Evolutionary conservation across 2,888 invertebrate genomes (phyloP), one percentile per base, ranked within the genome.

Genomic region (Lacanobia wlatinum): DNA sequence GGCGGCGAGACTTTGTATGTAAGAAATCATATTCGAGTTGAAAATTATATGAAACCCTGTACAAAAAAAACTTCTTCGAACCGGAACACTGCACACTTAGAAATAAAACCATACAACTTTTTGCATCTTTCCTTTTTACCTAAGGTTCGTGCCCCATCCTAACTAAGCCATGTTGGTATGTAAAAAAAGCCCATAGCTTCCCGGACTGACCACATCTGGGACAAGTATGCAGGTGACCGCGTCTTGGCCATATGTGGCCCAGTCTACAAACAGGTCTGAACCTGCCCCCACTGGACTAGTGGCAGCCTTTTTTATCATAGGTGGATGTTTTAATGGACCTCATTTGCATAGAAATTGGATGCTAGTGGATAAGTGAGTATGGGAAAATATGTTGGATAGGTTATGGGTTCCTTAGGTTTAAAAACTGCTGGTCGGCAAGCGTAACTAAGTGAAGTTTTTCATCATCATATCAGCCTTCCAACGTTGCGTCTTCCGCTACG

Each of bases 141-240:
- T 18, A 48, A 18, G 18, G 28, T n/a, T 58, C 34, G 48, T 50
- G 21, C 12, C 5, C 7, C 23, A 18, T 52, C 12, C 21, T 28
- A 21, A 18, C 21, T 16, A 48, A 2, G 21, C 9, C n/a, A 18
- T 9, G 8, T 28, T 28, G 28, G 28, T 14, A 40, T 14, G n/a
- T 12, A 48, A 56, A 43, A 74, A 73, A 77, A 69, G 52, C 28
- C 10, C 8, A 12, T 52, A 28, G 43, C 50, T 65, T 76, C 76
- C 77, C 69, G 63, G 63, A 78, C 59, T 9, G 2, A 1, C 16
- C 16, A 28, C 46, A 81, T 60, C 69, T 69, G 46, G 69, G 58
- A 21, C 69, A 76, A 12, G 34, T 56, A 81, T 81, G 56, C 67
- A 83, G 83, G 82, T 78, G 65, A 82, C 60, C 58, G 55, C 10